Evolutionary conservation across 2,113 vertebrate species (phyloP).

Genomic region (Otus sunia): DNA sequence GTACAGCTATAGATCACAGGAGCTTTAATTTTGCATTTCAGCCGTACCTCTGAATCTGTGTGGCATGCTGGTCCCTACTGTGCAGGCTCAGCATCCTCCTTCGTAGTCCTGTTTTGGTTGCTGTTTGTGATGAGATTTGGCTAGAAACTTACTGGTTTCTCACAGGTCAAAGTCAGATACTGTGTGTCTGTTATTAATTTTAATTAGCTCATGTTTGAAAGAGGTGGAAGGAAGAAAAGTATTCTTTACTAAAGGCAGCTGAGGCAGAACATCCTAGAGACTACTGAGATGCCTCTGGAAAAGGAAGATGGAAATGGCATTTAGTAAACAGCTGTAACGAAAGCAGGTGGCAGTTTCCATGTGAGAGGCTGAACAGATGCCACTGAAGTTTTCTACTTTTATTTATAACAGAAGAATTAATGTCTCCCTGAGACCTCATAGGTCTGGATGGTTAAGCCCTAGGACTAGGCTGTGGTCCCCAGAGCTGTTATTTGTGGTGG

Average conservation of each 20-base stretch:
- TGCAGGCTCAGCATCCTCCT: not conserved
- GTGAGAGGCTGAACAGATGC: not conserved
- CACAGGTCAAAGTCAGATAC: not conserved
- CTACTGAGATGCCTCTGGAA: not conserved
- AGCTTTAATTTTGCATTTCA: not conserved
- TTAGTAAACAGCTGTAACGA: not conserved
- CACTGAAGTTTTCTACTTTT: not conserved
- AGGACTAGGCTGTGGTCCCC: not conserved
- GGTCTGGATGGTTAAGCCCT: not conserved
- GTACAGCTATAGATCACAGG: rapidly evolving
- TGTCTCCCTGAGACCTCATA: not conserved
- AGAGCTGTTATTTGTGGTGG: not conserved
- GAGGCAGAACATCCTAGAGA: not conserved
- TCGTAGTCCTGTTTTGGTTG: not conserved
- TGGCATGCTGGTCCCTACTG: no score
- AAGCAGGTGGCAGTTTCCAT: not conserved
- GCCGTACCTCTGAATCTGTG: not conserved
- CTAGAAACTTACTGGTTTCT: not conserved
- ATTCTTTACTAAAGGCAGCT: not conserved
- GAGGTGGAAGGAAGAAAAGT: not conserved
- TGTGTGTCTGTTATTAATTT: not conserved
- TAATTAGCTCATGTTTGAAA: not conserved
- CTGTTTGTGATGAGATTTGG: not conserved
- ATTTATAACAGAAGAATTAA: not conserved
- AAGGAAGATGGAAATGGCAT: not conserved